These are phyloP conservation scores for Semnornis frantzii DNA, from an alignment of 2,113 vertebrate species.

Conservation along the genomic window DNA sequence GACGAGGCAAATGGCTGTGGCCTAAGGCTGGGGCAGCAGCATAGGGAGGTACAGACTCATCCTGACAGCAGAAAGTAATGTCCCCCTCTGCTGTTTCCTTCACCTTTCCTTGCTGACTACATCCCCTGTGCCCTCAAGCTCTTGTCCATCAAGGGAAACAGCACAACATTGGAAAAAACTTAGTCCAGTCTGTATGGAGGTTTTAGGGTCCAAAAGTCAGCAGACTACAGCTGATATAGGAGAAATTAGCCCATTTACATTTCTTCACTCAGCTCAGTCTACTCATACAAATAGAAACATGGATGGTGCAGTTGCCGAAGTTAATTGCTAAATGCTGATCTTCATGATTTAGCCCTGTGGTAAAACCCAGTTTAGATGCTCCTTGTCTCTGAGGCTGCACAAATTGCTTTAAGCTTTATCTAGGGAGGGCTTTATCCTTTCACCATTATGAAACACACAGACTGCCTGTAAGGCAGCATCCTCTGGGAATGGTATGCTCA, in stretches of 20 bases:
- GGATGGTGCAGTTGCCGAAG: not conserved
- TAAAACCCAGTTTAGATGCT: not conserved
- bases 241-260: not conserved
- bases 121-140: fast-evolving
- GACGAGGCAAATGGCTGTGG: not conserved
- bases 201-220: not conserved
- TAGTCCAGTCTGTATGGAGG: not conserved
- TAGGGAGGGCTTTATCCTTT: not conserved
- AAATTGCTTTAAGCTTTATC: not conserved
- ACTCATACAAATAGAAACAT: not conserved
- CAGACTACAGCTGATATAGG: not conserved
- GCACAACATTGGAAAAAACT: not conserved
- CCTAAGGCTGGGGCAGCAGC: not conserved
- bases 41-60: not conserved
- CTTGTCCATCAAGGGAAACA: fast-evolving
- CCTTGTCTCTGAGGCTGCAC: not conserved
- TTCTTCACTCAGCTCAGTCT: not conserved
- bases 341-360: not conserved
- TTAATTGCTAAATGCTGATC: not conserved
- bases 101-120: not conserved
- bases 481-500: fast-evolving
- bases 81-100: not conserved
- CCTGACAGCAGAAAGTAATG: not conserved
- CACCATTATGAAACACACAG: fast-evolving
- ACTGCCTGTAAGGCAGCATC: not conserved